Evolutionary conservation across 2,113 vertebrate genomes (phyloP).

Genomic region (Motacilla alba): DNA sequence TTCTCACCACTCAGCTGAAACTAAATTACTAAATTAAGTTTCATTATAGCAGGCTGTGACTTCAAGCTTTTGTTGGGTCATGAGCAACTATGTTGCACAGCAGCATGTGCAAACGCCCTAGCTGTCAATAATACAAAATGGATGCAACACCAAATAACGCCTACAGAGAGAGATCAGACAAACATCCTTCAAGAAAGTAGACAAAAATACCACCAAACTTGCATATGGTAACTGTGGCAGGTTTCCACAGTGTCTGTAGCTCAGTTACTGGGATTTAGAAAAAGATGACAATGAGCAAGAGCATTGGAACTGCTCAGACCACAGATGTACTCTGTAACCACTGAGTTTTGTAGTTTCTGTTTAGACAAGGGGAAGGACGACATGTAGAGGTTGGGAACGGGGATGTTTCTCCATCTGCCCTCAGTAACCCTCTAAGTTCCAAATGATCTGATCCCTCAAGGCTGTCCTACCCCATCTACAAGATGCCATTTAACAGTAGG

Average conservation of each 20-base stretch:
- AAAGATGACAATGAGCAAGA: neutral
- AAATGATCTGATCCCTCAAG: neutral
- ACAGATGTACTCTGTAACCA: neutral
- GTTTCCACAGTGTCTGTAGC: neutral
- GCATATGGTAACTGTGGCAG: neutral
- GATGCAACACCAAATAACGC: neutral
- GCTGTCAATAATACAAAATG: neutral
- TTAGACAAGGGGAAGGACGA: neutral
- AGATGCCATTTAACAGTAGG: neutral
- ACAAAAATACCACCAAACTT: neutral
- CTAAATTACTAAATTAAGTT: neutral
- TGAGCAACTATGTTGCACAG: neutral
- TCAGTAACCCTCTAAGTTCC: neutral
- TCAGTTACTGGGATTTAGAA: neutral
- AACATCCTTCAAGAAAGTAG: neutral
- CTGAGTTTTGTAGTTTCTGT: neutral
- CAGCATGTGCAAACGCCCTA: neutral
- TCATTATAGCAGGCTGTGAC: neutral
- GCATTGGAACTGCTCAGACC: neutral
- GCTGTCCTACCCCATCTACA: neutral
- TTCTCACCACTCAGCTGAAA: neutral
- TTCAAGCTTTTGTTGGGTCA: neutral
- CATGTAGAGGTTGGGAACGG: fast-evolving
- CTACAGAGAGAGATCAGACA: neutral
- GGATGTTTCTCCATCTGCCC: neutral